Evolutionary conservation across 2,888 invertebrate genomes (phyloP).

Genomic region (Archips xylosteana): DNA sequence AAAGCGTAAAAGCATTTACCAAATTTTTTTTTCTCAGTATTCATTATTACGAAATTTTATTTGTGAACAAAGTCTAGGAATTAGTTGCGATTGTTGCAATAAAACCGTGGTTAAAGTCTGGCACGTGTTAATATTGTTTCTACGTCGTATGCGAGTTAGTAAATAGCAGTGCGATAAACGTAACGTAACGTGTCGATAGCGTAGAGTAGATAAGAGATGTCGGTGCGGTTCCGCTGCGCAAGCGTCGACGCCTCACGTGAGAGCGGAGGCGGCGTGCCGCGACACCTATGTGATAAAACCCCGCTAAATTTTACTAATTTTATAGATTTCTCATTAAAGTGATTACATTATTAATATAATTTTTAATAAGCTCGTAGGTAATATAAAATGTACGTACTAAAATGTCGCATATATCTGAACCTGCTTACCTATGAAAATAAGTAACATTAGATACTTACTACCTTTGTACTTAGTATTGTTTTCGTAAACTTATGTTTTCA

Average conservation of each 20-base stretch:
- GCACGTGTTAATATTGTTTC: conserved; percentile 69
- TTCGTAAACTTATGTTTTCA: background rate
- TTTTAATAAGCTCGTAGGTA: too few species aligned
- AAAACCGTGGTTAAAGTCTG: conserved; percentile 50
- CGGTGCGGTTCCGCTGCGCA: conserved; percentile 11
- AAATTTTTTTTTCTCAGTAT: too few species aligned
- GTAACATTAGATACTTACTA: too few species aligned
- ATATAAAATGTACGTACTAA: background rate
- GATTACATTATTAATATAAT: background rate
- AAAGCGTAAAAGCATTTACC: too few species aligned
- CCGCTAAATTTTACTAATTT: background rate
- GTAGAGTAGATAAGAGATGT: conserved; percentile 11
- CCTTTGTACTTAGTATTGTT: background rate
- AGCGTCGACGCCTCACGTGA: conserved; percentile 15
- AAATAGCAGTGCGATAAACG: background rate
- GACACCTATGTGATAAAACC: background rate
- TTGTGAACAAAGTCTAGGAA: too few species aligned
- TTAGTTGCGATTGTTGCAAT: too few species aligned
- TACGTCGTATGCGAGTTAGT: conserved; percentile 43
- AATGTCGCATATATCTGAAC: too few species aligned
- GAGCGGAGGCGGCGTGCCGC: conserved; percentile 1
- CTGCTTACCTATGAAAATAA: too few species aligned
- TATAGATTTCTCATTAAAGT: background rate
- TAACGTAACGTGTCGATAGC: background rate
- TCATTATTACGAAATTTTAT: too few species aligned